Evolutionary conservation across 2,797 vertebrate species (phyloP).

Genomic region (Clarias pachynema): DNA sequence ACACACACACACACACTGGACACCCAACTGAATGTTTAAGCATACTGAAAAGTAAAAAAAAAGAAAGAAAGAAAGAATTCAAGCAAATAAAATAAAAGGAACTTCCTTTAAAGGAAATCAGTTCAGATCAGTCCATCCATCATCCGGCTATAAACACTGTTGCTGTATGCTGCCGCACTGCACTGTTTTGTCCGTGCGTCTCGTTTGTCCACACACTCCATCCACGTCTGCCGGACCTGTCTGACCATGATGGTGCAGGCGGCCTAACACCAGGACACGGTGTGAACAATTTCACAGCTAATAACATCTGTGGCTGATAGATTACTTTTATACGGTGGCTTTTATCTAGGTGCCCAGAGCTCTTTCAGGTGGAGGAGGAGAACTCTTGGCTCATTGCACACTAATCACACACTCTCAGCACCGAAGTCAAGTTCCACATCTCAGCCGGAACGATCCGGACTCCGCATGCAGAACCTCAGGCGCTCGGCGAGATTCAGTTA

Average conservation of each 20-base stretch:
- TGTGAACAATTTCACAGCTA: constrained; percentile 55
- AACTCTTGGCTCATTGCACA: constrained; percentile 55
- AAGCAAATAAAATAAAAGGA: not conserved
- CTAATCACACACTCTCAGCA: constrained; percentile 56
- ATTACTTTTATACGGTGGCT: constrained; percentile 56
- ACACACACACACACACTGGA: too few relatives aligned
- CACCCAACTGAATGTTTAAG: too few relatives aligned
- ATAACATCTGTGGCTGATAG: constrained; percentile 56
- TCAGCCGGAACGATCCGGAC: constrained; percentile 15
- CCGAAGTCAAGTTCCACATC: constrained; percentile 16
- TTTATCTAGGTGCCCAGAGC: constrained; percentile 50
- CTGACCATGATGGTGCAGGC: constrained; percentile 28
- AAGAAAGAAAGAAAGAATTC: too few relatives aligned
- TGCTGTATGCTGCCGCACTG: not conserved
- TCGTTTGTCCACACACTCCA: not conserved
- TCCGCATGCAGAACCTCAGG: not conserved
- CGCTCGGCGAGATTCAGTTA: not conserved
- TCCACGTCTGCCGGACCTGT: not conserved
- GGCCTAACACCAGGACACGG: constrained; percentile 30
- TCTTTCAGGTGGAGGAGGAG: constrained; percentile 49
- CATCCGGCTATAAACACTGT: not conserved
- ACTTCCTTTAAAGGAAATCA: not conserved
- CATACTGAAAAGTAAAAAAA: too few relatives aligned
- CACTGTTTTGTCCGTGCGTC: too few relatives aligned
- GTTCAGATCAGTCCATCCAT: not conserved